Percentiles rank a stretch among this genome's conserved stretches.
These are phyloP conservation scores for Gymnoscopelus braueri DNA, from an alignment of 2,797 vertebrate genomes.

Conservation along the genomic window DNA sequence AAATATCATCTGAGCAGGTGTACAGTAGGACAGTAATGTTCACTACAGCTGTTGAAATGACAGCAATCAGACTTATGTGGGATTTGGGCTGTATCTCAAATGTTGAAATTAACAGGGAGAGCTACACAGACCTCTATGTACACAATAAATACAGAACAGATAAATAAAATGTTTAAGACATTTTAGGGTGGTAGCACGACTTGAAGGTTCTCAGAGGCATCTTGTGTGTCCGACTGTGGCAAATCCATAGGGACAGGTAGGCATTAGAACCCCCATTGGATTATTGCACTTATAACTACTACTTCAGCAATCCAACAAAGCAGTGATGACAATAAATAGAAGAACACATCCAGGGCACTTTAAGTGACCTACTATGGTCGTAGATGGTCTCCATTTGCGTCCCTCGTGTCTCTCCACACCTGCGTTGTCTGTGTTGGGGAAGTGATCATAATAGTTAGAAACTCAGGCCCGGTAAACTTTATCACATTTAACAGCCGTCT, in stretches of 20 bases:
- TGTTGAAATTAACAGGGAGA: constrained; percentile 10
- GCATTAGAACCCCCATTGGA: constrained; percentile 60
- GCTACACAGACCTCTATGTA: constrained; percentile 35
- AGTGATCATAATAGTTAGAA: constrained; percentile 8
- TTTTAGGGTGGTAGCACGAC: constrained; percentile 71
- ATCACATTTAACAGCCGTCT: neutral
- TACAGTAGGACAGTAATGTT: constrained; percentile 63
- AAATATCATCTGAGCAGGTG: constrained; percentile 63
- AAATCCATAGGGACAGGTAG: constrained; percentile 58
- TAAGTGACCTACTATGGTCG: constrained; percentile 63
- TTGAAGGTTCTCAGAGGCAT: constrained; percentile 59
- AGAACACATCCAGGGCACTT: constrained; percentile 53
- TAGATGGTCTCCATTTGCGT: constrained; percentile 65
- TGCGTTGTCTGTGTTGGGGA: constrained; percentile 45
- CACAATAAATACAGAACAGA: constrained; percentile 71
- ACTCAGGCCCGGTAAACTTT: neutral
- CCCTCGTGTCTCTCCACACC: constrained; percentile 72
- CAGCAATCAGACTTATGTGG: constrained; percentile 19
- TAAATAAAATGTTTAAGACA: constrained; percentile 78
- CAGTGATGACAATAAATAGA: constrained; percentile 18
- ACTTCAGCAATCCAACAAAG: constrained; percentile 52
- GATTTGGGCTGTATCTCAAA: constrained; percentile 21
- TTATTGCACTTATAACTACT: constrained; percentile 25
- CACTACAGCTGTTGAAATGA: constrained; percentile 53
- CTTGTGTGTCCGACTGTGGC: constrained; percentile 62